A percentile compares a stretch with the other conserved stretches of the same genome.
Evolutionary conservation across 2,888 invertebrate species (phyloP).

Genomic region (Ecdyonurus torrentis): DNA sequence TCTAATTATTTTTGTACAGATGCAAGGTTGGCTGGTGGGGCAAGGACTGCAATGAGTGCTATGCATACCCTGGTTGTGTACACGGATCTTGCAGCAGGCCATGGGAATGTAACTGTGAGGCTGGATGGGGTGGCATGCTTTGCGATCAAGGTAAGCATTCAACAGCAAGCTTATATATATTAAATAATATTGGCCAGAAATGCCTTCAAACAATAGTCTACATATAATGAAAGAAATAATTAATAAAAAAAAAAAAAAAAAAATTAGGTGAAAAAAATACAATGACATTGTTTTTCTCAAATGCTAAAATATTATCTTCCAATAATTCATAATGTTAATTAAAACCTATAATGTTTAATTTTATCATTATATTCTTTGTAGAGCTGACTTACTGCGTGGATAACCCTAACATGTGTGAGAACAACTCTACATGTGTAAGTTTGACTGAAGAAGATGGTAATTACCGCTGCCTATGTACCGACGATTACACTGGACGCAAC

Average conservation of each 20-base stretch:
- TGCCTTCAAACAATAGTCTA: neutral
- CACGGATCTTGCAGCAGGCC: constrained; percentile 70
- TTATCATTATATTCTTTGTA: constrained; percentile 23
- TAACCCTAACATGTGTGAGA: constrained; percentile 54
- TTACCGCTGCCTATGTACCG: constrained; percentile 58
- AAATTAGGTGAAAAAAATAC: too few species aligned
- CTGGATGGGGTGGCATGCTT: constrained; percentile 81
- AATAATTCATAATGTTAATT: neutral
- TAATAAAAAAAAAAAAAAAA: neutral
- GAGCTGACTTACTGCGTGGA: constrained; percentile 72
- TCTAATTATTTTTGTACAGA: too few species aligned
- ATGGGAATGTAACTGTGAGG: constrained; percentile 79
- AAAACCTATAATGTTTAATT: neutral
- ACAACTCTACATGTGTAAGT: constrained; percentile 67
- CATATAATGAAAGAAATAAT: neutral
- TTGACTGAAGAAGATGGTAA: constrained; percentile 57
- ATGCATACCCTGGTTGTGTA: constrained; percentile 75
- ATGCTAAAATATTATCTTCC: neutral
- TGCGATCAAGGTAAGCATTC: constrained; percentile 62
- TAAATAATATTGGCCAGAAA: too few species aligned
- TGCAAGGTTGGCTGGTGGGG: constrained; percentile 87
- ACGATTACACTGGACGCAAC: constrained; percentile 55
- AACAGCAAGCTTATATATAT: neutral
- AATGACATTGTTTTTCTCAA: neutral
- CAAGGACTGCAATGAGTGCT: constrained; percentile 41